Evolutionary conservation across 53 echinoderm and acorn worm genomes (phyloP).

Genomic region (Holothuria scabra): DNA sequence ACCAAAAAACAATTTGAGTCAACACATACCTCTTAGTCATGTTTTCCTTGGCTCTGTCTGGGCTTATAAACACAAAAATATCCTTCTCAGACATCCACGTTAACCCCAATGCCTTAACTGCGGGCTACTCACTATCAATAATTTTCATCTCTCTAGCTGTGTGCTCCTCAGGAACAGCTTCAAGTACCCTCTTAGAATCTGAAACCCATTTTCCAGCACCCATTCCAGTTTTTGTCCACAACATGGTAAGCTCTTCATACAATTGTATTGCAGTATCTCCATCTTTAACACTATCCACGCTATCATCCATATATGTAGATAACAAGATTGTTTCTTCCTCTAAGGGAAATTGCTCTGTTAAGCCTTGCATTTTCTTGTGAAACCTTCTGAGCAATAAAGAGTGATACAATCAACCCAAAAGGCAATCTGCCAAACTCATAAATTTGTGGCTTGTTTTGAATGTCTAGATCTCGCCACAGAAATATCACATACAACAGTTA

Average conservation of each 20-base stretch:
- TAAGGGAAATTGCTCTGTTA: neutral
- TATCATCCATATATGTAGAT: conserved; percentile 53
- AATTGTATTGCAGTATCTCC: conserved; percentile 52
- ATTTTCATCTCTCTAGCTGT: conserved; percentile 44
- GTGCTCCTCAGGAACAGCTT: conserved; percentile 34
- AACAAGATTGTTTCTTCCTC: conserved; percentile 3
- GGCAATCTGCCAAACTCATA: conserved; percentile 42
- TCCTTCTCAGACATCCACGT: conserved; percentile 32
- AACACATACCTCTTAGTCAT: conserved; percentile 44
- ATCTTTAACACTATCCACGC: conserved; percentile 45
- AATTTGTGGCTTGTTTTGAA: neutral
- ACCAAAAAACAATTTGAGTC: conserved; percentile 21
- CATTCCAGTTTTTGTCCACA: conserved; percentile 46
- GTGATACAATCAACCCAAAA: conserved; percentile 58
- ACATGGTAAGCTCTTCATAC: conserved; percentile 27
- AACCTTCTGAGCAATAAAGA: conserved; percentile 55
- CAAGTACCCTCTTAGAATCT: conserved; percentile 4
- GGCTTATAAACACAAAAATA: conserved; percentile 44
- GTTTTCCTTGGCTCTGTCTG: neutral
- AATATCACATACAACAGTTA: conserved; percentile 46
- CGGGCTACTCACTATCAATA: conserved; percentile 31
- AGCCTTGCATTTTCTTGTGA: conserved; percentile 37
- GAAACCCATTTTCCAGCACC: conserved; percentile 37
- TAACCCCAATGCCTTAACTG: conserved; percentile 34
- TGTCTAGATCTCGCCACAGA: conserved; percentile 45